These are phyloP conservation scores for cattle (Bos taurus) DNA, from an alignment of 2,113 vertebrate species.

Conservation along the genomic window ARS-UCD2.0 NC_037344.1:65660501-65661000, in stretches of 20 bases:
- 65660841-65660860: not conserved
- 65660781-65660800: not conserved
- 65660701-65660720: not conserved
- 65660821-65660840: not conserved
- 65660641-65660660: not conserved
- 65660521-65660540: fast-evolving
- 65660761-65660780: not conserved
- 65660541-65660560: not conserved
- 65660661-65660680: not conserved
- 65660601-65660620: not conserved
- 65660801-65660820: not conserved
- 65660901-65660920: not conserved
- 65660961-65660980: not conserved
- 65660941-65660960: not conserved
- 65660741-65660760: not conserved
- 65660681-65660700: not conserved
- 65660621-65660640: not conserved
- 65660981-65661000: not conserved
- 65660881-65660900: not conserved
- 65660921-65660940: not conserved
- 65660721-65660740: not conserved
- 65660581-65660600: fast-evolving
- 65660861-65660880: not conserved
- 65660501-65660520: not conserved
- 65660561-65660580: fast-evolving